These are phyloP conservation scores for Cricetomys ansorgei DNA, from an alignment of 2,113 vertebrate genomes.

Conservation along the genomic window DNA sequence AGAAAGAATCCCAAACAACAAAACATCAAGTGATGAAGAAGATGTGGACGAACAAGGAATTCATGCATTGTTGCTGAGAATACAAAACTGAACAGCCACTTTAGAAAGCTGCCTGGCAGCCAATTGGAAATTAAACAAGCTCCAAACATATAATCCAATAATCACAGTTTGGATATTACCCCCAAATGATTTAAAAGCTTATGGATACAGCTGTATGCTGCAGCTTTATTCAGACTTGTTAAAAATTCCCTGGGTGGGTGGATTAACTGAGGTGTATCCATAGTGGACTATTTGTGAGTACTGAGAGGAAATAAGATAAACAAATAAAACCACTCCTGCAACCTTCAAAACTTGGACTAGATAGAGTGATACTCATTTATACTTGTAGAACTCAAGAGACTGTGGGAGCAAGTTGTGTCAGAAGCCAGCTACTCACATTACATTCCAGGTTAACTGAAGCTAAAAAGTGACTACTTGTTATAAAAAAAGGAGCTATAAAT, in stretches of 20 bases:
- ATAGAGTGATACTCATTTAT: too few species aligned
- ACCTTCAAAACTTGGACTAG: background rate
- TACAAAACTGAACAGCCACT: background rate
- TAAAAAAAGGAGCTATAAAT: background rate
- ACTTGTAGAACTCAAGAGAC: background rate
- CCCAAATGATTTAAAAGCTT: background rate
- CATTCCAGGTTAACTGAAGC: background rate
- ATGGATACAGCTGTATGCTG: background rate
- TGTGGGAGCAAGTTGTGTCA: background rate
- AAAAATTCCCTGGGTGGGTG: background rate
- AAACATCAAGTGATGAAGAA: background rate
- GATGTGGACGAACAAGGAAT: background rate
- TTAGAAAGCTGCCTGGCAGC: background rate
- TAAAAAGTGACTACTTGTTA: background rate
- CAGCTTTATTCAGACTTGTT: background rate
- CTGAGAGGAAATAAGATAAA: background rate
- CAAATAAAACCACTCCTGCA: background rate
- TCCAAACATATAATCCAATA: background rate
- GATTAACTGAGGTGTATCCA: background rate
- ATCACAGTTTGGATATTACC: background rate
- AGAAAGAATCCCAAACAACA: background rate
- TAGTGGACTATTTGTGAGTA: background rate
- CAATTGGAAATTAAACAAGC: background rate
- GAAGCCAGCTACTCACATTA: too few species aligned
- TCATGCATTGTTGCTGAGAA: background rate